Conservation (phyloP, 2,888 invertebrate genomes). For the Agrotis segetum region DNA sequence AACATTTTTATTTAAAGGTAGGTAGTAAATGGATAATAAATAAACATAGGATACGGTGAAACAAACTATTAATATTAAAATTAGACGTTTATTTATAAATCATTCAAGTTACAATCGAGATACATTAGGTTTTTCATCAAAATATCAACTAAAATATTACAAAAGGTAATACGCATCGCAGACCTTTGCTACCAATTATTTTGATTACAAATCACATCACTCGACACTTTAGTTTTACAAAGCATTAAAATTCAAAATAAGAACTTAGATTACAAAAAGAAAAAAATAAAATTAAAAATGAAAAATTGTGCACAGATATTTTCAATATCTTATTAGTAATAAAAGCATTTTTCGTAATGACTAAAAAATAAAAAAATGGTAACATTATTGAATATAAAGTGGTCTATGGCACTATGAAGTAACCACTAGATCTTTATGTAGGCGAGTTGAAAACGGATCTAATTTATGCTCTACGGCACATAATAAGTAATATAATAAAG, state of each 20-base stretch:
- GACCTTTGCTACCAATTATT: conserved; percentile 26
- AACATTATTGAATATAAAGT: conserved; percentile 67
- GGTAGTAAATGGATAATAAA: too few species aligned
- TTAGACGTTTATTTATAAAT: conserved; percentile 66
- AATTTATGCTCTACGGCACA: too few species aligned
- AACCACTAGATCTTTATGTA: conserved; percentile 51
- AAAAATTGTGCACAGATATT: conserved; percentile 69
- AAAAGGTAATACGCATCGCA: background rate
- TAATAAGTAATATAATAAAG: too few species aligned
- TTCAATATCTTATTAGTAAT: conserved; percentile 67
- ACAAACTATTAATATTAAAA: conserved; percentile 35
- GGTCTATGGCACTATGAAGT: conserved; percentile 71
- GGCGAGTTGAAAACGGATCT: too few species aligned
- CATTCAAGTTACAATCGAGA: conserved; percentile 59
- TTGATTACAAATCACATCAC: conserved; percentile 40
- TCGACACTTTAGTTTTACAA: conserved; percentile 41
- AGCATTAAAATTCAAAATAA: conserved; percentile 49
- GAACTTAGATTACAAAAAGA: conserved; percentile 33
- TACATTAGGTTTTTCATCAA: conserved; percentile 46
- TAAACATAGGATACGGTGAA: background rate
- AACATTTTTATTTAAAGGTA: too few species aligned
- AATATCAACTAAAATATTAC: conserved; percentile 32
- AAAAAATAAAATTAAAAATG: conserved; percentile 55
- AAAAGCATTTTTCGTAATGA: conserved; percentile 67
- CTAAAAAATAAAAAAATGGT: conserved; percentile 68